These are phyloP conservation scores for Antedon mediterranea DNA, from an alignment of 53 echinoderm and acorn worm species.

Conservation along the genomic window DNA sequence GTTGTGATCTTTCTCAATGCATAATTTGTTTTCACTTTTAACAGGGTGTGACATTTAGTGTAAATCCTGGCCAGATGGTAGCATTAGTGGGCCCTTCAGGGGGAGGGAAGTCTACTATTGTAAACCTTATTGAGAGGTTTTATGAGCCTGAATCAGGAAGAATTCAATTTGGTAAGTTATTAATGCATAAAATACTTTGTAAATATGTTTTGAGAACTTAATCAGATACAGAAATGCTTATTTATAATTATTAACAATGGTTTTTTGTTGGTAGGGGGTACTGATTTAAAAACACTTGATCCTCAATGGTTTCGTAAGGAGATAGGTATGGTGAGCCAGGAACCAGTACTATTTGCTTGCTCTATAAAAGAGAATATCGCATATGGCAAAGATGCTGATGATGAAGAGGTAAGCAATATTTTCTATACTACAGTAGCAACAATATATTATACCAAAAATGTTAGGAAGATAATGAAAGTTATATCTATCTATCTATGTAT, in stretches of 20 bases:
- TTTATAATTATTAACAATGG: no score
- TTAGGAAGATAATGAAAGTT: no score
- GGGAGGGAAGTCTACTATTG: conserved; percentile 93
- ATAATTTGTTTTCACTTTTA: neutral
- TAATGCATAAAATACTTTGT: no score
- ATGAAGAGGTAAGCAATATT: conserved; percentile 59
- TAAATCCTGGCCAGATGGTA: conserved; percentile 79
- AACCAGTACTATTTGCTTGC: conserved; percentile 81
- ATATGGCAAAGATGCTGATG: conserved; percentile 70
- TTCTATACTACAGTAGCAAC: no score
- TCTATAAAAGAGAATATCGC: conserved; percentile 88
- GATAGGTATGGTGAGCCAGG: conserved; percentile 78
- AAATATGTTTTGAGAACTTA: no score
- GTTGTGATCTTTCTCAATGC: neutral
- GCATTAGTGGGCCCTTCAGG: conserved; percentile 93
- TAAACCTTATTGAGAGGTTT: conserved; percentile 80
- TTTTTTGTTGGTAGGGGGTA: conserved; percentile 20
- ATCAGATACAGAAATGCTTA: no score
- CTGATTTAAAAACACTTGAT: conserved; percentile 41
- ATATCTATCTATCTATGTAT: no score
- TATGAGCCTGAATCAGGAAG: conserved; percentile 49
- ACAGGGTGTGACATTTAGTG: conserved; percentile 65
- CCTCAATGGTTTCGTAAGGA: conserved; percentile 62
- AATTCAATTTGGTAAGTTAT: conserved; percentile 52
- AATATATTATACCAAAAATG: no score